Conservation (phyloP, 2,888 invertebrate species). For the Drosophila infuscata region DNA sequence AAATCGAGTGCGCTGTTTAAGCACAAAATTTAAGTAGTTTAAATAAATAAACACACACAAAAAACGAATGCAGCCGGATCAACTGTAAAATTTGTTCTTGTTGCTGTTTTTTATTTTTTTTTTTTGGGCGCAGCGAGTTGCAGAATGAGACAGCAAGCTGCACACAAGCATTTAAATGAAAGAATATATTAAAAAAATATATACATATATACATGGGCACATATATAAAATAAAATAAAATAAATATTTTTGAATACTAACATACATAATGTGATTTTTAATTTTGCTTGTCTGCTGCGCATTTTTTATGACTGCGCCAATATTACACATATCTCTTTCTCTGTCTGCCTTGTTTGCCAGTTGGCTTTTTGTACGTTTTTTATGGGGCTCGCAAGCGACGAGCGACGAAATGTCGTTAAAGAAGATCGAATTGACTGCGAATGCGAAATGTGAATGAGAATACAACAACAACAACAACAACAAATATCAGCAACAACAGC, state of each 20-base stretch:
- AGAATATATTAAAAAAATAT: slow-evolving; percentile 21
- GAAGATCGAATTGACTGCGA: slow-evolving; percentile 77
- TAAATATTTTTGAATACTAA: slow-evolving; percentile 38
- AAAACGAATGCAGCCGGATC: slow-evolving; percentile 43
- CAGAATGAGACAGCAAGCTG: slow-evolving; percentile 38
- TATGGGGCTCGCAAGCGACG: slow-evolving; percentile 35
- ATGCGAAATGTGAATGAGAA: slow-evolving; percentile 65
- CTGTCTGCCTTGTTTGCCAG: slow-evolving; percentile 30
- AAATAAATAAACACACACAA: slow-evolving; percentile 66
- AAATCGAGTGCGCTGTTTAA: slow-evolving; percentile 73
- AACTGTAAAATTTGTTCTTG: slow-evolving; percentile 36
- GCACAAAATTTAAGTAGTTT: slow-evolving; percentile 78
- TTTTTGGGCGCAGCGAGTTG: slow-evolving; percentile 15
- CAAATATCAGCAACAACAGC: slow-evolving; percentile 1
- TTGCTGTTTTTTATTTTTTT: slow-evolving; percentile 21
- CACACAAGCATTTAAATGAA: slow-evolving; percentile 41
- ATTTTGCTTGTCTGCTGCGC: slow-evolving; percentile 50
- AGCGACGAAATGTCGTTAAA: slow-evolving; percentile 68
- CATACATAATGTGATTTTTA: slow-evolving; percentile 42
- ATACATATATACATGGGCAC: slow-evolving; percentile 4
- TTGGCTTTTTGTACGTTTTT: slow-evolving; percentile 59
- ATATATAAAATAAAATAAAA: slow-evolving; percentile 2
- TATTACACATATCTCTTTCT: slow-evolving; percentile 12
- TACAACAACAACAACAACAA: slow-evolving; percentile 26
- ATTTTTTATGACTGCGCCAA: slow-evolving; percentile 47